Evolutionary conservation across 2,113 vertebrate genomes (phyloP).

Genomic region (Pleuronectes platessa): DNA sequence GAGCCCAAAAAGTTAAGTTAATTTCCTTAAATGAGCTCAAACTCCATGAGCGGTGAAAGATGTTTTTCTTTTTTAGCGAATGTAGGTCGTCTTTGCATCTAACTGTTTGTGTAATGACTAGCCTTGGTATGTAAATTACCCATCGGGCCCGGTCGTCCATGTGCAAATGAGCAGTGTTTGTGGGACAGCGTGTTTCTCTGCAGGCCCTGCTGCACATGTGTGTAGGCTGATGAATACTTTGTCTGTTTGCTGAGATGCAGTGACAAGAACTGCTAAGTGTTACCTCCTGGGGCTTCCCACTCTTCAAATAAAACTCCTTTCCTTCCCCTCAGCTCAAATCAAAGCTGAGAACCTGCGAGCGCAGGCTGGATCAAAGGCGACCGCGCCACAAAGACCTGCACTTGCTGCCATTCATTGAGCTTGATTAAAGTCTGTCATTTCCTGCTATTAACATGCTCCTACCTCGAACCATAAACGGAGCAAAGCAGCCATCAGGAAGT

Average conservation of each 20-base stretch:
- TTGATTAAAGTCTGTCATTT: conserved; percentile 79
- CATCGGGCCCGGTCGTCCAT: conserved; percentile 39
- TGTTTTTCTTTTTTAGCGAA: conserved; percentile 18
- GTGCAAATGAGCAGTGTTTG: conserved; percentile 57
- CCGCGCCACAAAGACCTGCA: conserved; percentile 66
- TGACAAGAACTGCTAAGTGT: conserved; percentile 75
- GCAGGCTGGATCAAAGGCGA: conserved; percentile 76
- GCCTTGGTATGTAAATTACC: conserved; percentile 70
- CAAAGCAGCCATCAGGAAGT: conserved; percentile 71
- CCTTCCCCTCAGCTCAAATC: conserved; percentile 70
- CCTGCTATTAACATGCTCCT: conserved; percentile 76
- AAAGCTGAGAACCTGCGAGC: conserved; percentile 72
- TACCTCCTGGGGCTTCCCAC: conserved; percentile 79
- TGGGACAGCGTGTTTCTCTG: conserved; percentile 50
- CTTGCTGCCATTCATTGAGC: conserved; percentile 70
- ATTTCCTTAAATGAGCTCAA: conserved; percentile 15
- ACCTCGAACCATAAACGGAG: conserved; percentile 59
- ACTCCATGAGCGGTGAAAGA: conserved; percentile 25
- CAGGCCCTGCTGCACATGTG: conserved; percentile 66
- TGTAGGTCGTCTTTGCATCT: conserved; percentile 40
- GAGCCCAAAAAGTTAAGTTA: background rate
- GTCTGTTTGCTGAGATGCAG: conserved; percentile 72
- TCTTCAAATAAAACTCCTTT: conserved; percentile 71
- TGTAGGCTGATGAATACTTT: conserved; percentile 74
- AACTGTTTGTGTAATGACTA: conserved; percentile 65